Conservation (phyloP, 2,888 invertebrate genomes). For the Scaptomyza parva region DNA sequence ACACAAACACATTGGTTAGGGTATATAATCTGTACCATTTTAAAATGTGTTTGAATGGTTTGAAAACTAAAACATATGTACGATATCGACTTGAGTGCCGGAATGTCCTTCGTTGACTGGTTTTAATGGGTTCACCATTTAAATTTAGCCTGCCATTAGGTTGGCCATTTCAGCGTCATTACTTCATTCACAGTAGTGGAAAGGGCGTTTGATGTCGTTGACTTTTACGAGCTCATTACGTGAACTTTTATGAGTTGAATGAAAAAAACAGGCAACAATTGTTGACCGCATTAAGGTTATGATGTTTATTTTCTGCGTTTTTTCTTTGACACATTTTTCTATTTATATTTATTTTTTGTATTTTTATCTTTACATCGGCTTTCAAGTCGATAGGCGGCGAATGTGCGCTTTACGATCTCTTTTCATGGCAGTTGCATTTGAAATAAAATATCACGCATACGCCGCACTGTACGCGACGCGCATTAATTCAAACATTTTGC, state of each 20-base stretch:
- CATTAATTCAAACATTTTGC: conserved; percentile 26
- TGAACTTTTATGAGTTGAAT: conserved; percentile 64
- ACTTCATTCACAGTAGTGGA: conserved; percentile 21
- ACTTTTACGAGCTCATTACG: conserved; percentile 64
- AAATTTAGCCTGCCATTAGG: conserved; percentile 47
- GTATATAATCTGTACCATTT: too few relatives aligned
- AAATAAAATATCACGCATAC: conserved; percentile 69
- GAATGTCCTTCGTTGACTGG: conserved; percentile 28
- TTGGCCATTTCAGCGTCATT: conserved; percentile 45
- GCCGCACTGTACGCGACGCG: conserved; percentile 42
- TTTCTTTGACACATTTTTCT: too few relatives aligned
- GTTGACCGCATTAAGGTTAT: conserved; percentile 37
- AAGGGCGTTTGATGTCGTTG: conserved; percentile 38
- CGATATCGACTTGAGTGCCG: conserved; percentile 3
- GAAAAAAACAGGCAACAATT: conserved; percentile 40
- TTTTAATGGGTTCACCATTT: conserved; percentile 21
- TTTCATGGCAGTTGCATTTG: conserved; percentile 47
- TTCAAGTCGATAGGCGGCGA: conserved; percentile 22
- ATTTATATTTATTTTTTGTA: too few relatives aligned
- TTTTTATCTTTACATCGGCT: conserved; percentile 3
- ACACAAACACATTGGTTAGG: too few relatives aligned
- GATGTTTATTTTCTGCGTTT: not conserved
- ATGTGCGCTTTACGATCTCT: conserved; percentile 28
- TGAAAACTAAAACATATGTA: not conserved
- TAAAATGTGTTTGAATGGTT: not conserved